Conservation (phyloP, 37 sponge, comb jelly and placozoan genomes). For the Crambe crambe region DNA sequence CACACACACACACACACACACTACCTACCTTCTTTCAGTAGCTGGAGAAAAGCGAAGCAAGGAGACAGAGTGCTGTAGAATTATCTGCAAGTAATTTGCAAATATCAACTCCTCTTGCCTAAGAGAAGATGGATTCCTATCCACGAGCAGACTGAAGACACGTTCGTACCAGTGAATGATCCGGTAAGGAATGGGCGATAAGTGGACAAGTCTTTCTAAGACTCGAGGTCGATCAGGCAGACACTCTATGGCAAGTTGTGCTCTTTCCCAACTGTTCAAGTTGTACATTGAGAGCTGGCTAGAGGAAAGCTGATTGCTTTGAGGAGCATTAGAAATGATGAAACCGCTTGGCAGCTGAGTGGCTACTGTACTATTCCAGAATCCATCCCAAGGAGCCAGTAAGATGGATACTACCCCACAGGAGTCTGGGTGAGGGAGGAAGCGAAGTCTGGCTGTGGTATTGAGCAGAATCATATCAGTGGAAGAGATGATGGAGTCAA, state of each 20-base stretch:
- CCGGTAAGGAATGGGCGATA: conserved; percentile 67
- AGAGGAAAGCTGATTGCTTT: neutral
- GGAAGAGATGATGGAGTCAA: conserved; percentile 30
- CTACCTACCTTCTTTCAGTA: conserved; percentile 22
- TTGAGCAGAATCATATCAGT: conserved; percentile 42
- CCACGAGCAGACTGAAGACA: conserved; percentile 60
- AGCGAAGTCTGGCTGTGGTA: conserved; percentile 58
- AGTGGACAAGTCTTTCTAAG: neutral
- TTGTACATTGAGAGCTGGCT: neutral
- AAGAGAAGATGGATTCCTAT: neutral
- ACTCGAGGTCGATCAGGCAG: conserved; percentile 42
- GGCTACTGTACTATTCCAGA: conserved; percentile 20
- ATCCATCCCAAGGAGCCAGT: conserved; percentile 79
- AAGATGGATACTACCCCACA: conserved; percentile 53
- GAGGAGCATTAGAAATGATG: conserved; percentile 20
- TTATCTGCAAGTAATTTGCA: conserved; percentile 19
- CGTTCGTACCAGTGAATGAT: conserved; percentile 59
- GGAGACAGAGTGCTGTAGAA: conserved; percentile 20
- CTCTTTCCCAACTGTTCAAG: neutral
- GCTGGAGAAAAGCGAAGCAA: conserved; percentile 40
- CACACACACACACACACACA: neutral
- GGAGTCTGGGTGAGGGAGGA: conserved; percentile 56
- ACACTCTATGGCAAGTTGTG: conserved; percentile 7
- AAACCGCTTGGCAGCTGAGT: neutral
- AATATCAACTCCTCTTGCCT: conserved; percentile 7